Evolutionary conservation across 2,888 invertebrate genomes (phyloP), one percentile per base, ranked within the genome.

Genomic region (Diarsia brunnea): DNA sequence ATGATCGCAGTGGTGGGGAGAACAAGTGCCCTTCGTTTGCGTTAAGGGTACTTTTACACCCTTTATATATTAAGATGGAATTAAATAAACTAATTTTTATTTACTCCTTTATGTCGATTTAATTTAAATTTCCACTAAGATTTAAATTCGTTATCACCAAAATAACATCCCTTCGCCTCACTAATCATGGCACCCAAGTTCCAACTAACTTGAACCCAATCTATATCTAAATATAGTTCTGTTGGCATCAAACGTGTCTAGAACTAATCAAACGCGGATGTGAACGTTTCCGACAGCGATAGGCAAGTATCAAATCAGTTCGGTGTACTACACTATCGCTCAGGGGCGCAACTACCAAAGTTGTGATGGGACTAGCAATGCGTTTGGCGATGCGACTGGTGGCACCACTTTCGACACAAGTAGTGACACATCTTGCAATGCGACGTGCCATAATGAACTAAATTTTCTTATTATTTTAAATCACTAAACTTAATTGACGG

Each of bases 211-310:
- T 12, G 43, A 7, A 14, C 55, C 64, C 4, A 24, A 55, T 60
- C 11, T 76, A n/a, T 69, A 72, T 14, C 68, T 69, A 70, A 68
- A 68, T 70, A 71, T 53, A 77, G 75, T 67, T 74, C 65, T 71
- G 89, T 89, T 86, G 78, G 70, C 43, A 84, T 84, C 82, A 85
- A 88, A 87, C 82, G 63, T 79, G 76, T 87, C 81, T 84, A 78
- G 73, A 58, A 45, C 72, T 85, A 82, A 85, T 88, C 84, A 86
- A 78, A 79, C 74, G 68, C 53, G 58, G 73, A 75, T 60, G 79
- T n/a, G 24, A 45, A 64, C 24, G 49, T 55, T 43, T 55, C 69
- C 27, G 61, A 63, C 43, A 70, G 71, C 58, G 43, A 58, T n/a
- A 47, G 49, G 53, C 12, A 38, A 21, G 55, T 24, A 43, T 67